A percentile compares a stretch with the other conserved stretches of the same genome.
phyloP scores from a whole-genome alignment of 2,113 vertebrate species.

The Aix galericulata region DNA sequence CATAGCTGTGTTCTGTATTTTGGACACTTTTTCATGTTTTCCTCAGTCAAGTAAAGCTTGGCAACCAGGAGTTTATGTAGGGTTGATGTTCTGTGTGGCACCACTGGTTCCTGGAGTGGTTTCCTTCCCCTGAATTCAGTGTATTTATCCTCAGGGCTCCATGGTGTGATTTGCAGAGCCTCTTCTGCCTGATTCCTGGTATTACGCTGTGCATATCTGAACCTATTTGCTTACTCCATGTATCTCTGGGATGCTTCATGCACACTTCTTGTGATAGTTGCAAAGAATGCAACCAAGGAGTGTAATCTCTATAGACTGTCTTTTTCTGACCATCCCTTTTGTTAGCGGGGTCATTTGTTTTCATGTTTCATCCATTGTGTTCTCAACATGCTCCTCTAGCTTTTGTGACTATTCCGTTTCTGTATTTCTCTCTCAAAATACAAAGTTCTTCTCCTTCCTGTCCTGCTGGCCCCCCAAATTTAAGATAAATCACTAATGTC shows the following conservation, averaged over 20 bases:
- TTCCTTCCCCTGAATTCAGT: not conserved
- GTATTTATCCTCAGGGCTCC: not conserved
- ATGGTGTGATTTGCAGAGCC: not conserved
- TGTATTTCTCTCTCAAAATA: not conserved
- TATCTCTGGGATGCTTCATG: not conserved
- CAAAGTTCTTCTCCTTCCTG: not conserved
- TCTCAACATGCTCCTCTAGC: not conserved
- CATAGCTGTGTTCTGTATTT: not conserved
- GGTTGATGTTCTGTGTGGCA: not conserved
- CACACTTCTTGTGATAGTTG: not conserved
- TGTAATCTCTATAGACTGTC: not conserved
- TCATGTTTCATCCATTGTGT: not conserved
- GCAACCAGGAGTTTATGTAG: not conserved
- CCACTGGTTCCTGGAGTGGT: not conserved
- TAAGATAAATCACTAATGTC: fast-evolving
- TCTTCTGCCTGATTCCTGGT: not conserved
- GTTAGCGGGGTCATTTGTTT: not conserved
- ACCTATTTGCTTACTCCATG: no score
- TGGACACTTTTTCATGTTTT: not conserved
- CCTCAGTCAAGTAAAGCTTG: not conserved
- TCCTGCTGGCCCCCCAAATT: not conserved
- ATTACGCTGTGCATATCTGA: not conserved
- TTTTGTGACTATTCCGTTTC: not conserved
- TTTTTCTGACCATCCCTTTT: not conserved
- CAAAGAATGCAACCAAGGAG: not conserved